Percentiles rank a stretch among this genome's conserved stretches.
Conservation (phyloP, 2,113 vertebrate species). For the Toxostoma redivivum region DNA sequence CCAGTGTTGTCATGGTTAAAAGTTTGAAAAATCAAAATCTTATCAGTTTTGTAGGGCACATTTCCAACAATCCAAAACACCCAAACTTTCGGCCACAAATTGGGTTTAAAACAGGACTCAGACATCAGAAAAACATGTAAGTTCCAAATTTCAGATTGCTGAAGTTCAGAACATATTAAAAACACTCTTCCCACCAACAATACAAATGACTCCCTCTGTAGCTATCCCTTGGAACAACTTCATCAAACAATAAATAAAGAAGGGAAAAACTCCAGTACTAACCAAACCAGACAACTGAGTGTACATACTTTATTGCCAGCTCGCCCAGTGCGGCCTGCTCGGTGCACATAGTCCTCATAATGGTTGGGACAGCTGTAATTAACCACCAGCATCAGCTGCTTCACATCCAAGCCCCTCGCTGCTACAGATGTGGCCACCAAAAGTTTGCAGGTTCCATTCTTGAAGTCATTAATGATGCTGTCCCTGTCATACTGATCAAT, state of each 20-base stretch:
- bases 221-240: not conserved
- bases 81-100: not conserved
- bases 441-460: constrained; percentile 92
- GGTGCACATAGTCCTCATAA: constrained; percentile 97
- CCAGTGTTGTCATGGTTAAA: not conserved
- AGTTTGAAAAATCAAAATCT: not conserved
- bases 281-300: not conserved
- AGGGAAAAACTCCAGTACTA: not conserved
- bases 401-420: constrained; percentile 94
- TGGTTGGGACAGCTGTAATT: constrained; percentile 98
- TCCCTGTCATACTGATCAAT: constrained; percentile 98
- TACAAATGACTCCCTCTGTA: not conserved
- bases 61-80: not conserved
- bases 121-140: not conserved
- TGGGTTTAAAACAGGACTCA: not conserved
- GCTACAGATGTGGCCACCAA: constrained; percentile 97
- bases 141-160: not conserved
- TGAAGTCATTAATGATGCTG: constrained; percentile 98
- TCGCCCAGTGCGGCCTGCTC: constrained; percentile 92
- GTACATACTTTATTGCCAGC: constrained; percentile 92
- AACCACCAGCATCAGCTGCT: constrained; percentile 93
- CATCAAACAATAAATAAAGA: not conserved
- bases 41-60: not conserved
- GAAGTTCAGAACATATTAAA: not conserved
- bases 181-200: not conserved